Evolutionary conservation across 2,113 vertebrate genomes (phyloP), one percentile per base, ranked within the genome.

Genomic region (Lagopus leucura): DNA sequence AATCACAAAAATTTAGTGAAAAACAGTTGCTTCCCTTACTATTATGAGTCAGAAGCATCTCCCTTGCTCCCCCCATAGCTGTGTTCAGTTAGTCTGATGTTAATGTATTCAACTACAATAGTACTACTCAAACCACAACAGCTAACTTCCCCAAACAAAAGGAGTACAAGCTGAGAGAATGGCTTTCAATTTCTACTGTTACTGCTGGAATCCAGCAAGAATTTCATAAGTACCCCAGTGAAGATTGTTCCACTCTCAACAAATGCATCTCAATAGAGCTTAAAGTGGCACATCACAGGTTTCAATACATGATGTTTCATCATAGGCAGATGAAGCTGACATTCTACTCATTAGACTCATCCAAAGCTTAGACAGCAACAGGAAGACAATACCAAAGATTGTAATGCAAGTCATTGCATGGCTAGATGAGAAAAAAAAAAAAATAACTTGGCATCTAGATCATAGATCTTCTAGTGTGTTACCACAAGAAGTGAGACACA

Each of bases 361-460:
- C 34, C 43, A 92, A 86, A 76, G 34, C 13, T 50, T 34, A 32
- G 13, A 3, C 42, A 88, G 79, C 14, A 71, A 43, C 63, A 75
- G 17, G 5, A 81, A 89, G 22, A 87, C 3, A 57, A 24, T 10
- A 42, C 6, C 16, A 47, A 70, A 66, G 25, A 47, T 25, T 28
- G 19, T 2, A 61, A 22, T 77, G 5, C 0, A 1, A 30, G 10
- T 63, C 25, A n/a, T 1, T 58, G 13, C 21, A 54, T 10, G 1
- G 30, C 57, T 61, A 81, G 15, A 38, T 30, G 11, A 22, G 3
- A 20, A 43, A 47, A 20, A 54, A 2, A 6, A n/a, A 24, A 15
- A 43, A 64, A 43, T 8, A 28, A 22, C 14, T 50, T 58, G 8
- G 15, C 13, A 52, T 17, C 25, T 22, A 70, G 7, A 16, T 58